phyloP scores from a whole-genome alignment of 2,888 invertebrate genomes.

The Drosophila maculinotata region DNA sequence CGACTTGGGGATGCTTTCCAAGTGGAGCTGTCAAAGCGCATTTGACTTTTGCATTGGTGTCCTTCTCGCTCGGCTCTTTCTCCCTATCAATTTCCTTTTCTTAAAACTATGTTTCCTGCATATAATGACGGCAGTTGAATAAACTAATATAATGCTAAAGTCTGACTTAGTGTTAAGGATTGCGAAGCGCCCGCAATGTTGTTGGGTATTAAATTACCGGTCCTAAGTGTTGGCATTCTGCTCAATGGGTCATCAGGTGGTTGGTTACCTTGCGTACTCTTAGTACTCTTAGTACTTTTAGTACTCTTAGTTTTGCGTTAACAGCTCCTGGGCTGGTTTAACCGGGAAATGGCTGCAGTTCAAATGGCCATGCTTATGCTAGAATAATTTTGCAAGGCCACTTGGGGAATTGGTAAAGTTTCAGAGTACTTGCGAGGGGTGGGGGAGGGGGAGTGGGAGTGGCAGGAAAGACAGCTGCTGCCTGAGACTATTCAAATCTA shows the following conservation, averaged over 20 bases:
- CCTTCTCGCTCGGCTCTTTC: constrained; percentile 4
- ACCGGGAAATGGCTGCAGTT: constrained; percentile 37
- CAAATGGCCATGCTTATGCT: constrained; percentile 11
- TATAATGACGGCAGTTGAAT: constrained; percentile 56
- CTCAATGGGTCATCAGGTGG: constrained; percentile 45
- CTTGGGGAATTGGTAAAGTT: constrained; percentile 10
- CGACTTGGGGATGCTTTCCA: constrained; percentile 28
- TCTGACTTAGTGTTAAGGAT: constrained; percentile 29
- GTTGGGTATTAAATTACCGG: constrained; percentile 47
- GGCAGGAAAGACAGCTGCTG: constrained; percentile 1
- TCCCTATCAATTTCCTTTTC: constrained; percentile 1
- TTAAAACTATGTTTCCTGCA: constrained; percentile 39
- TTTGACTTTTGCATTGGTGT: constrained; percentile 67
- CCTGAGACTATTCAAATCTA: too few relatives aligned
- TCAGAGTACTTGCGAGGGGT: neutral
- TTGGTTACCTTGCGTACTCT: constrained; percentile 48
- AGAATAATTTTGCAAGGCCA: constrained; percentile 23
- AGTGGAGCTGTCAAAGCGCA: constrained; percentile 69
- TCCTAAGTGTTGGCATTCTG: constrained; percentile 46
- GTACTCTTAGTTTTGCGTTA: constrained; percentile 14
- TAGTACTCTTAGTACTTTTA: too few relatives aligned
- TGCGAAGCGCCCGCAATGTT: constrained; percentile 3
- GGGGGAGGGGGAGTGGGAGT: too few relatives aligned
- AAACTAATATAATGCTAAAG: constrained; percentile 51
- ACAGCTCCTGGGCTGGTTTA: constrained; percentile 11